Base-by-base conservation (phyloP, 2,888 invertebrate species). In the Zootermopsis nevadensis region DNA sequence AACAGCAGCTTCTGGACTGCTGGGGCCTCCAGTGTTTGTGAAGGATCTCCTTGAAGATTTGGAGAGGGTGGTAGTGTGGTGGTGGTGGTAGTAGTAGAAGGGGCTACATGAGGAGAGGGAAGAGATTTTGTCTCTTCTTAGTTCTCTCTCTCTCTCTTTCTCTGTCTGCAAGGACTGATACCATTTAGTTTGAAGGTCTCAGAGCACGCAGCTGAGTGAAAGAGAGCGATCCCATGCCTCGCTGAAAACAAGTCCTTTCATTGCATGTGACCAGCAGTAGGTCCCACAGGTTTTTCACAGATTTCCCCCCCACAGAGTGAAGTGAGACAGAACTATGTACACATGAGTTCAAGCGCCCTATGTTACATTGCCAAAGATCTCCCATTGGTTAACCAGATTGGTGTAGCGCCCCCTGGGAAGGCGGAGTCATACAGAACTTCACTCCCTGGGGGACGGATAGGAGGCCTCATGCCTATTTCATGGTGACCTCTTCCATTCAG, bases 51-150 rank as follows among this genome's bases (percentile, higher is more conserved):
- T 69, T 38, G 82, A 48, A 48, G 38, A 48, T 66, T 76, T 77
- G 27, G 74, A 74, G 74, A 74, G 74, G 74, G 74, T 74, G 74
- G 74, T n/a, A 42, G 74, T 38, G 74, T 38, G 33, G 27, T 74
- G 38, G 74, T 74, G n/a, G 22, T 24, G 10, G 33, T 22, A 82
- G 67, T 72, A 80, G 82, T 82, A 77, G 79, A 69, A 81, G 72
- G 85, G 82, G 81, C 77, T 77, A 69, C 81, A 60, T 77, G 67
- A 80, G 55, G 85, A 81, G 81, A 90, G 89, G 90, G 90, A 90
- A 90, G 90, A 86, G 87, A 86, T 87, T 27, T 60, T 60, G 60
- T 60, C 60, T 8, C 60, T 60, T 60, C 60, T 60, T 60, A 27
- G n/a, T 53, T 60, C 48, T 48, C 48, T 19, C 19, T 48, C 48